These are phyloP conservation scores for Takifugu ocellatus DNA, from an alignment of 2,797 vertebrate genomes.

Conservation along the genomic window DNA sequence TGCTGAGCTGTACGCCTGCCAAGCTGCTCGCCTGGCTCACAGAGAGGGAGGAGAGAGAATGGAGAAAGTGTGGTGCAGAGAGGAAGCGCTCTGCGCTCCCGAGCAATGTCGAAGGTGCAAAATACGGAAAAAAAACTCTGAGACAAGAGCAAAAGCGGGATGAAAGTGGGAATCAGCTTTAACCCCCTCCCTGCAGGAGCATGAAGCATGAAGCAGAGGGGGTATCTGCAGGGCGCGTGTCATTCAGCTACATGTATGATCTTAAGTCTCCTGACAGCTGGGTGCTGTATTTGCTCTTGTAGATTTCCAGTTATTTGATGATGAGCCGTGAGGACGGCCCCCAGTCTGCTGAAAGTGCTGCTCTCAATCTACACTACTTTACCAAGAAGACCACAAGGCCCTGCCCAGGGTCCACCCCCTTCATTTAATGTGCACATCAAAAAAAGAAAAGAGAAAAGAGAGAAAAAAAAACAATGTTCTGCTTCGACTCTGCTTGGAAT, in stretches of 20 bases:
- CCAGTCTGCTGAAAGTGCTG: conserved; percentile 69
- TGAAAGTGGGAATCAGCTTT: neutral
- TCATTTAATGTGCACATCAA: no score
- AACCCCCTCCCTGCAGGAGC: neutral
- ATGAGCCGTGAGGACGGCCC: conserved; percentile 45
- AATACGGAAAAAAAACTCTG: conserved; percentile 19
- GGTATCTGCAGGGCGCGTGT: neutral
- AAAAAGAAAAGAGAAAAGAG: neutral
- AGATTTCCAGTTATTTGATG: conserved; percentile 32
- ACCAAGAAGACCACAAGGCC: conserved; percentile 58
- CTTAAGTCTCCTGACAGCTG: conserved; percentile 1
- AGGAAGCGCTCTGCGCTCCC: conserved; percentile 38
- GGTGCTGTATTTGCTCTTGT: conserved; percentile 8
- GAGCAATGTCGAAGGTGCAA: conserved; percentile 19
- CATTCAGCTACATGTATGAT: conserved; percentile 12
- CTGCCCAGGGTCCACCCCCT: conserved; percentile 34
- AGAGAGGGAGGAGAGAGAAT: conserved; percentile 41
- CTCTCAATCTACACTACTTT: conserved; percentile 70
- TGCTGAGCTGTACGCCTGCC: conserved; percentile 67
- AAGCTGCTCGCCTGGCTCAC: conserved; percentile 64
- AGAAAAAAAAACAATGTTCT: neutral
- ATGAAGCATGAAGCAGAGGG: neutral
- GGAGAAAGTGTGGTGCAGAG: conserved; percentile 55
- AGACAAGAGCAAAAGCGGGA: conserved; percentile 9
- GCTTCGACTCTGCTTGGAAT: no score